phyloP scores from a whole-genome alignment of 2,888 invertebrate species.

The Blomia tropicalis region DNA sequence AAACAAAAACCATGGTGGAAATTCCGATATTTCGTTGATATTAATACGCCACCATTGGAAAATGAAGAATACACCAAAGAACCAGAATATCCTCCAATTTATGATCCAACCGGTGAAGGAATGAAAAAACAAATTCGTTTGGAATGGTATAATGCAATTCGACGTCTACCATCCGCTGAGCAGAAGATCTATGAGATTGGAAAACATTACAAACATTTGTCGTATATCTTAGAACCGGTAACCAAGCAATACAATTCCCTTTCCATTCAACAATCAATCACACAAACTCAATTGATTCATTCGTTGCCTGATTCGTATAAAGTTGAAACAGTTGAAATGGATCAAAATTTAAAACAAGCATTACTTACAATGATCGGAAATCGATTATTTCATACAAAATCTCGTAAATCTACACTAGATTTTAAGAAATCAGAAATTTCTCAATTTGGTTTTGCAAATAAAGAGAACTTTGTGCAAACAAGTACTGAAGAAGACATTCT shows the following conservation, averaged over 20 bases:
- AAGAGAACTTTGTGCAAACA: neutral
- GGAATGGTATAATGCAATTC: slow-evolving; percentile 45
- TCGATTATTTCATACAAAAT: slow-evolving; percentile 15
- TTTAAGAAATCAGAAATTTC: neutral
- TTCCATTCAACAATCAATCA: slow-evolving; percentile 54
- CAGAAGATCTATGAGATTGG: slow-evolving; percentile 67
- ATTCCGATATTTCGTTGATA: slow-evolving; percentile 15
- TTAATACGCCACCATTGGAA: slow-evolving; percentile 14
- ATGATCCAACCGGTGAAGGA: slow-evolving; percentile 41
- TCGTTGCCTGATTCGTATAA: slow-evolving; percentile 29
- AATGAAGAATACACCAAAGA: slow-evolving; percentile 30
- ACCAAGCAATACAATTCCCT: slow-evolving; percentile 49
- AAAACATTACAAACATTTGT: slow-evolving; percentile 41
- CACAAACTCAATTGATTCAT: slow-evolving; percentile 53
- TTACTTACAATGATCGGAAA: slow-evolving; percentile 10
- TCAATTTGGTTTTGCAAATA: neutral
- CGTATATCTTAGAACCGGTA: slow-evolving; percentile 2
- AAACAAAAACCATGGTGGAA: slow-evolving; percentile 23
- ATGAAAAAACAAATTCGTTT: slow-evolving; percentile 40
- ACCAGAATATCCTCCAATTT: slow-evolving; percentile 46
- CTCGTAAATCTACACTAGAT: slow-evolving; percentile 8
- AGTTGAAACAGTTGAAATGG: neutral
- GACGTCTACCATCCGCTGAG: slow-evolving; percentile 53
- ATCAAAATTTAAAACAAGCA: neutral
- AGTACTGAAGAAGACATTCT: slow-evolving; percentile 12